Base-by-base conservation (phyloP, 2,888 invertebrate species). In the Pegoplata infirma region DNA sequence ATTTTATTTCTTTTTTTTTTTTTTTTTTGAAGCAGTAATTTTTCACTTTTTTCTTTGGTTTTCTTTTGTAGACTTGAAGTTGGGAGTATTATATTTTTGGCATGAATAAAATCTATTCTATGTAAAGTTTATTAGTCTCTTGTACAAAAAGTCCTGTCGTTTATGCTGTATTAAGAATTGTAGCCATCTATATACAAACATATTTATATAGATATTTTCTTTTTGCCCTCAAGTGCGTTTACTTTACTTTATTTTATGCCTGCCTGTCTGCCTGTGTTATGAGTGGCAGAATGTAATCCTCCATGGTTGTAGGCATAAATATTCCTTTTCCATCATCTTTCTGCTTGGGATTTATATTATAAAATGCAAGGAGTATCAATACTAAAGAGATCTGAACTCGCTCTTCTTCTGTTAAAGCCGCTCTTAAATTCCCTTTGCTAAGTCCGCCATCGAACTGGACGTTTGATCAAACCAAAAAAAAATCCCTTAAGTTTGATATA, bases 61-160 rank as follows among this genome's bases (percentile, higher is more conserved):
- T 14, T 12, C n/a, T 25, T 7, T 23, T 14, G 36, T 25, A 5
- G 32, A 16, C 8, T 21, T 12, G 7, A 40, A 6, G 23, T 40
- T 32, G n/a, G 40, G 21, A 12, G 17, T 36, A 36, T 28, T 49
- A 32, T 53, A 17, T 23, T 44, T 59, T 36, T 47, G 32, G 28
- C 36, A 66, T 51, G 23, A 28, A 59, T 21, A 59, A 59, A 58
- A 59, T 58, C 28, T 19, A 36, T n/a, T 58, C 56, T 53, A n/a
- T n/a, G n/a, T n/a, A 59, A 40, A 55, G 47, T 73, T 58, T 66
- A 73, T 73, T 58, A 51, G 66, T 53, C 21, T 51, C 44, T 46
- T 44, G n/a, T 40, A 73, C 49, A 66, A 58, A n/a, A 73, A 66
- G 46, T 53, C 66, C 73, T 66, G 58, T 51, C 56, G 58, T 59